These are phyloP conservation scores for Oligia fasciuncula DNA, from an alignment of 2,888 invertebrate species.

Conservation along the genomic window DNA sequence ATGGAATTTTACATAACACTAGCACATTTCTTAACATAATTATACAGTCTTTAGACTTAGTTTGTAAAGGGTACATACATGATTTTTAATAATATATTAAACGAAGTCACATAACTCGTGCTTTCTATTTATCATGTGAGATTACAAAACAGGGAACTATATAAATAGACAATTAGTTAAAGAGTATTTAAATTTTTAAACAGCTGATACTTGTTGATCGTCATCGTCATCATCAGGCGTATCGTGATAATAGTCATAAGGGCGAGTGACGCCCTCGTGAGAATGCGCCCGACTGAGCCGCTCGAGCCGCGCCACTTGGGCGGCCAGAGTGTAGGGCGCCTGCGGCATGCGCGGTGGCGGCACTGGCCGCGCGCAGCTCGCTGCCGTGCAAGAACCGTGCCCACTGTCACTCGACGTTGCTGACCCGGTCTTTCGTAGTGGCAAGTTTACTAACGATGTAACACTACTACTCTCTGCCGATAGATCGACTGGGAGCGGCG, in stretches of 20 bases:
- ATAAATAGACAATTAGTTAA: constrained; percentile 84
- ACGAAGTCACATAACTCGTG: constrained; percentile 86
- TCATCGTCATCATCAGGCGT: constrained; percentile 88
- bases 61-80: constrained; percentile 86
- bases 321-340: constrained; percentile 95
- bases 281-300: constrained; percentile 95
- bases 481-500: constrained; percentile 95
- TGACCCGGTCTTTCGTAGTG: constrained; percentile 96
- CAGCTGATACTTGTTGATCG: constrained; percentile 89
- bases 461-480: constrained; percentile 99
- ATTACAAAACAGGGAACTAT: constrained; percentile 87
- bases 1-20: constrained; percentile 89
- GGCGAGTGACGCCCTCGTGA: constrained; percentile 95
- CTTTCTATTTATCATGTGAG: constrained; percentile 88
- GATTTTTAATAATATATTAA: constrained; percentile 80
- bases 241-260: constrained; percentile 92
- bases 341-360: constrained; percentile 92
- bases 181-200: constrained; percentile 84
- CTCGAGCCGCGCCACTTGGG: constrained; percentile 95
- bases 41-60: constrained; percentile 90
- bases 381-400: constrained; percentile 93
- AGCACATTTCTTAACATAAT: constrained; percentile 86
- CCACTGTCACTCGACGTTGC: constrained; percentile 98
- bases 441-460: constrained; percentile 97
- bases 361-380: constrained; percentile 91